Evolutionary conservation across 1,140 invertebrate species (phyloP).

Genomic region (Brachionus paranguensis): DNA sequence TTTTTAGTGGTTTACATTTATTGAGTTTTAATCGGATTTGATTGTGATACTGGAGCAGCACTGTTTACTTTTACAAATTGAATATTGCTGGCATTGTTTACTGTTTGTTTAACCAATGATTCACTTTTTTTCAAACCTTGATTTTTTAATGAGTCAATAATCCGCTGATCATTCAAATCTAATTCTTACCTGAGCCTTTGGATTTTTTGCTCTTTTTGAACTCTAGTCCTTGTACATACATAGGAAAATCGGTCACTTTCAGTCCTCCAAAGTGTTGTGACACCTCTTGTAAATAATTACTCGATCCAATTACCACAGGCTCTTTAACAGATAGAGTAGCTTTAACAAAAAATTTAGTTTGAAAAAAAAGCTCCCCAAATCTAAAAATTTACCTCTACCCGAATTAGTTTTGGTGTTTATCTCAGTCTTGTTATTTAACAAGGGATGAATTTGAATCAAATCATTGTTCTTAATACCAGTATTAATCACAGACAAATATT

Average conservation of each 20-base stretch:
- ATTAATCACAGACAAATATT: conserved; percentile 6
- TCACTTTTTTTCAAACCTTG: background rate
- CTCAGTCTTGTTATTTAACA: conserved; percentile 8
- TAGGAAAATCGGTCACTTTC: conserved; percentile 35
- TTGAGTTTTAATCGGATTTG: conserved; percentile 18
- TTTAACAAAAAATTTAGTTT: background rate
- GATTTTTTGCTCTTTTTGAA: background rate
- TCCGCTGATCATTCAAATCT: background rate
- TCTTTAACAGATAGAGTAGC: background rate
- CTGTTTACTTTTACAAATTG: conserved; percentile 37
- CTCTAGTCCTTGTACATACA: conserved; percentile 39
- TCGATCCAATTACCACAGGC: conserved; percentile 25
- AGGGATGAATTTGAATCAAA: conserved; percentile 38
- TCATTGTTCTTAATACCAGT: conserved; percentile 29
- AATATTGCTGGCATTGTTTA: conserved; percentile 24
- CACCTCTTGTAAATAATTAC: conserved; percentile 20
- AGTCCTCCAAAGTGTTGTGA: conserved; percentile 21
- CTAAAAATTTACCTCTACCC: background rate
- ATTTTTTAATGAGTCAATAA: background rate
- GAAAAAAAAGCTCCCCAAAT: background rate
- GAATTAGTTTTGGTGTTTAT: background rate
- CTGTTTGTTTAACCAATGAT: conserved; percentile 1
- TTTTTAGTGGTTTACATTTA: background rate
- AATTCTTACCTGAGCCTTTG: background rate
- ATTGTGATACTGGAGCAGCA: background rate